Evolutionary conservation across 2,797 vertebrate genomes (phyloP), one percentile per base, ranked within the genome.

Genomic region (Morus bassanus): DNA sequence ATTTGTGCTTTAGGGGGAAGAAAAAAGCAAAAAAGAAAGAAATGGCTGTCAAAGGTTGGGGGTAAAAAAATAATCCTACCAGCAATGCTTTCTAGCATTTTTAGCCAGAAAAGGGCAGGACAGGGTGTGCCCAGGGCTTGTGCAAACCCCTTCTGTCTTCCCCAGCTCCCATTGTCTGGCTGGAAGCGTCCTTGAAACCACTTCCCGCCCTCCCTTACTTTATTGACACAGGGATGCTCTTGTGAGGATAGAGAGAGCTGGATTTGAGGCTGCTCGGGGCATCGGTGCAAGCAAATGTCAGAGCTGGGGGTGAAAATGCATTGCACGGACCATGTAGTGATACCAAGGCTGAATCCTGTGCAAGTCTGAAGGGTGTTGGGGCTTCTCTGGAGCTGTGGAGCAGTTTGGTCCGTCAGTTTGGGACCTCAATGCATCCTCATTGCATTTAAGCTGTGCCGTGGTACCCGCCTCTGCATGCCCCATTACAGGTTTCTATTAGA

Each of bases 271-370:
- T 18, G 22, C 53, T 45, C 1, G 0, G 53, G 77, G 51, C 70
- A 54, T 25, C 0, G 0, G 39, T 3, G 1, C 51, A 30, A 51
- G 68, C 30, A 12, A 83, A 46, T 3, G 18, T 56, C 19, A 41
- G 56, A 37, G 18, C 46, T 7, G 5, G n/a, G n/a, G 9, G 5
- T 51, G n/a, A 10, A 68, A 89, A 65, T 5, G 3, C 10, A 18
- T 9, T 2, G 0, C 64, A 43, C 7, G 3, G 46, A 28, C 15
- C 27, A 10, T 0, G 7, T 2, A 33, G 35, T 3, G 30, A 19
- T 23, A n/a, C 21, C 59, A 27, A 43, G 25, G 18, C 7, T 1
- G 2, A 43, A 57, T 67, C 33, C 74, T 54, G 21, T 4, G 11
- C 1, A 0, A 46, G 24, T 65, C 33, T 33, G 68, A 56, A 60